Evolutionary conservation across 2,888 invertebrate genomes (phyloP).

Genomic region (Mimachlamys varia): DNA sequence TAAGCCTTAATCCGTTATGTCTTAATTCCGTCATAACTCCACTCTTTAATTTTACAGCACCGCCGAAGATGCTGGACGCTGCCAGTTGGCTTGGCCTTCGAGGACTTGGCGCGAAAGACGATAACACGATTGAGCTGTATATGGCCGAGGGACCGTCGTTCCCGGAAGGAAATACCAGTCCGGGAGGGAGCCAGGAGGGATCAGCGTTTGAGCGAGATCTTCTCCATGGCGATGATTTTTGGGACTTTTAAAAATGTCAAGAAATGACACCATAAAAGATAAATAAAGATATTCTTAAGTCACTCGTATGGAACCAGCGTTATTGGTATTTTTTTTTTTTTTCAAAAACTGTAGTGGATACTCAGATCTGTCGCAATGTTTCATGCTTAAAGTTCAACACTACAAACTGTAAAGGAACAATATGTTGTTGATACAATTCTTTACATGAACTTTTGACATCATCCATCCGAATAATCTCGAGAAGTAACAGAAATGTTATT

Average conservation of each 20-base stretch:
- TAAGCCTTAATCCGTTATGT: too few relatives aligned
- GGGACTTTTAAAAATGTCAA: not conserved
- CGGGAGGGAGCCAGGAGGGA: not conserved
- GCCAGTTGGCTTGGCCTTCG: slow-evolving; percentile 8
- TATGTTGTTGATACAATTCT: too few relatives aligned
- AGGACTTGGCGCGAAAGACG: not conserved
- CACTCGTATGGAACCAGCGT: not conserved
- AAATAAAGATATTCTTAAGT: not conserved
- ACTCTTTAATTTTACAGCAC: not conserved
- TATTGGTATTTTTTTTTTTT: too few relatives aligned
- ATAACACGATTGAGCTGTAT: not conserved
- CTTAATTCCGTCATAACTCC: too few relatives aligned
- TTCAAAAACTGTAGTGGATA: too few relatives aligned
- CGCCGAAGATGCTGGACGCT: not conserved
- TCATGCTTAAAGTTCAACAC: too few relatives aligned
- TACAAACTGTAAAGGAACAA: too few relatives aligned
- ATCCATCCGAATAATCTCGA: too few relatives aligned
- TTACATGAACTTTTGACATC: too few relatives aligned
- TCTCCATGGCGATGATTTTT: not conserved
- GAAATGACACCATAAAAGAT: not conserved
- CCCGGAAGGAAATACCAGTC: not conserved
- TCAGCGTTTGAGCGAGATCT: not conserved
- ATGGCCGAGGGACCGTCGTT: not conserved
- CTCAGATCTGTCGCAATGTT: too few relatives aligned
- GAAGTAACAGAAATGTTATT: too few relatives aligned